Percentiles rank a stretch among this genome's conserved stretches.
Conservation (phyloP, 2,888 invertebrate genomes). For the Hermaeophaga mercurialis region DNA sequence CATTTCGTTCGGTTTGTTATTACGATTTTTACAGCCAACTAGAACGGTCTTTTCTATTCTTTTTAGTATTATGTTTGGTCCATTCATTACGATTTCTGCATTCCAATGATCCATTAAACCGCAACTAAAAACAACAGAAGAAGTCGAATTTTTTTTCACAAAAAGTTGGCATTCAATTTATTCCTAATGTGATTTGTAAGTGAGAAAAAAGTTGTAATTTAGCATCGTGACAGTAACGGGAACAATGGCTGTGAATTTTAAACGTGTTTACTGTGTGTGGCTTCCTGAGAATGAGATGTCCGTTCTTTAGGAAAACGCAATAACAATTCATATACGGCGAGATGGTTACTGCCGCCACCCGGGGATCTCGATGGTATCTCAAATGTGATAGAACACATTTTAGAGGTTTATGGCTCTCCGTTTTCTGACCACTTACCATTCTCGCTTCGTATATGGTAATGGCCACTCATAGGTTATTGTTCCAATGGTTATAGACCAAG, state of each 20-base stretch:
- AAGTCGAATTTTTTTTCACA: too few relatives aligned
- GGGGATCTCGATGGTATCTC: conserved; percentile 53
- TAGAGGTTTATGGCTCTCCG: conserved; percentile 50
- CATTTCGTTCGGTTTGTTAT: too few relatives aligned
- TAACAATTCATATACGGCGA: conserved; percentile 25
- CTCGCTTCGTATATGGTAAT: conserved; percentile 52
- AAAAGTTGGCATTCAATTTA: too few relatives aligned
- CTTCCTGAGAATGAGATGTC: conserved; percentile 21
- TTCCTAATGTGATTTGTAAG: background rate
- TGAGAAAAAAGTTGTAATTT: background rate
- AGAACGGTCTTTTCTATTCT: too few relatives aligned
- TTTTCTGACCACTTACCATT: conserved; percentile 50
- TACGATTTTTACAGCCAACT: too few relatives aligned
- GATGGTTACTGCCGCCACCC: conserved; percentile 44
- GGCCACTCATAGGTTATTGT: conserved; percentile 47
- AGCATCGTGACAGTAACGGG: background rate
- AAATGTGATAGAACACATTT: conserved; percentile 51
- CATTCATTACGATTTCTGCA: too few relatives aligned
- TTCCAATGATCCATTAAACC: too few relatives aligned
- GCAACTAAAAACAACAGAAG: too few relatives aligned
- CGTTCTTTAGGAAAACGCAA: conserved; percentile 23
- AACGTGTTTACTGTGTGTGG: conserved; percentile 31
- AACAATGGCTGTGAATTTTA: conserved; percentile 23
- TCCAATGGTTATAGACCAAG: conserved; percentile 42
- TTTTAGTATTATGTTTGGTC: too few relatives aligned